Evolutionary conservation across 2,113 vertebrate genomes (phyloP).

Genomic region (Scatophagus argus): DNA sequence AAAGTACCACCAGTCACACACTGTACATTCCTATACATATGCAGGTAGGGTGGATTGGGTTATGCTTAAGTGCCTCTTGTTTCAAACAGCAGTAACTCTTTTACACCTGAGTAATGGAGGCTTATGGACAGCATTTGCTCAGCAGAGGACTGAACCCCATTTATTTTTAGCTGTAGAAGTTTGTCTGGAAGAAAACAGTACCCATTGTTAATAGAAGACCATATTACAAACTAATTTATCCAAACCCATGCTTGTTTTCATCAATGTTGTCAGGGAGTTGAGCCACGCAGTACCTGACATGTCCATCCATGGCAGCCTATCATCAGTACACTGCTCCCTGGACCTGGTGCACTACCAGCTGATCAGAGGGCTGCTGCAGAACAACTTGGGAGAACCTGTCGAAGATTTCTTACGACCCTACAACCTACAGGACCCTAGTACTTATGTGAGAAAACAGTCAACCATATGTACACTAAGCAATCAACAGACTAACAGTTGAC

Average conservation of each 20-base stretch:
- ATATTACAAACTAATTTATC: background rate
- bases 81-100: background rate
- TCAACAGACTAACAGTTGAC: background rate
- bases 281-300: conserved; percentile 94
- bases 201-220: background rate
- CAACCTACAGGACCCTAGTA: conserved; percentile 94
- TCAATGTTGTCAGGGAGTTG: conserved; percentile 86
- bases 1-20: no score
- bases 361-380: conserved; percentile 92
- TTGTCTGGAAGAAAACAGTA: background rate
- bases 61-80: background rate
- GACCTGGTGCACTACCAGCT: conserved; percentile 93
- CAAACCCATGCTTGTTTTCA: conserved; percentile 5
- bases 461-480: background rate
- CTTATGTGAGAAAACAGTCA: conserved; percentile 87
- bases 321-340: conserved; percentile 94
- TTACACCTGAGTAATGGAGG: background rate
- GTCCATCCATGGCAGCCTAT: conserved; percentile 91
- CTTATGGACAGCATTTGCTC: background rate
- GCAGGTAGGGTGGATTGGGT: no score
- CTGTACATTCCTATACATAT: no score
- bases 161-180: background rate
- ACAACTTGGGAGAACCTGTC: conserved; percentile 94
- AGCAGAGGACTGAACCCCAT: no score
- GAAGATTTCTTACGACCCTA: conserved; percentile 97